These are phyloP conservation scores for Epicauta chinensis DNA, from an alignment of 1,140 invertebrate species.

Conservation along the genomic window DNA sequence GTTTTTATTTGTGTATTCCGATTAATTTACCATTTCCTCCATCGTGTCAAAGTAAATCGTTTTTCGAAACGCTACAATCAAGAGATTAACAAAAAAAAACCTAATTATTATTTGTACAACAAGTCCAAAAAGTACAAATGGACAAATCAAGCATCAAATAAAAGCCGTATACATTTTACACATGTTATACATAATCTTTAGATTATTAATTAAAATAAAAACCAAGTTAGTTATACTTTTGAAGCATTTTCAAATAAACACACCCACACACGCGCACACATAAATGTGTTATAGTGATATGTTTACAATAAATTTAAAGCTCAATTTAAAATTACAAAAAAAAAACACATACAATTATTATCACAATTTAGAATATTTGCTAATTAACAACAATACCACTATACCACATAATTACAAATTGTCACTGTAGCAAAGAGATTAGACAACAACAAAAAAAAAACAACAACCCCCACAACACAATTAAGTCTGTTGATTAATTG, in stretches of 20 bases:
- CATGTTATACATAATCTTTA: no score
- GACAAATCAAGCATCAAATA: no score
- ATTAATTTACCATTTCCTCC: constrained; percentile 16
- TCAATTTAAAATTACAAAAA: no score
- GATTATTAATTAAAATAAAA: constrained; percentile 10
- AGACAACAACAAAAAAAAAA: constrained; percentile 10
- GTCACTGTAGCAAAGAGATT: no score
- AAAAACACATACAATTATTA: no score
- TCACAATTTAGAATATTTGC: neutral
- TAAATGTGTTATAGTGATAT: constrained; percentile 8
- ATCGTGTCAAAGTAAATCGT: constrained; percentile 11
- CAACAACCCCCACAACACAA: constrained; percentile 6
- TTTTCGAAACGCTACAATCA: constrained; percentile 12
- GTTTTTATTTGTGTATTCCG: constrained; percentile 10
- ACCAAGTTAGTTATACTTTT: constrained; percentile 15
- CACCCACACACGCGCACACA: no score
- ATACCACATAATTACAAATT: constrained; percentile 10
- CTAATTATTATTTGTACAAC: no score
- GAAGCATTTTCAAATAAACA: constrained; percentile 1
- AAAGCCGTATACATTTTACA: no score
- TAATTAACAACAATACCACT: constrained; percentile 3
- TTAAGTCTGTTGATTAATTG: no score
- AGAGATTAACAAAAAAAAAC: constrained; percentile 3
- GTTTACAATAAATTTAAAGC: neutral
- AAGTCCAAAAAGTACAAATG: no score